Evolutionary conservation across 2,888 invertebrate genomes (phyloP), one percentile per base, ranked within the genome.

Genomic region (Gerris lacustris): DNA sequence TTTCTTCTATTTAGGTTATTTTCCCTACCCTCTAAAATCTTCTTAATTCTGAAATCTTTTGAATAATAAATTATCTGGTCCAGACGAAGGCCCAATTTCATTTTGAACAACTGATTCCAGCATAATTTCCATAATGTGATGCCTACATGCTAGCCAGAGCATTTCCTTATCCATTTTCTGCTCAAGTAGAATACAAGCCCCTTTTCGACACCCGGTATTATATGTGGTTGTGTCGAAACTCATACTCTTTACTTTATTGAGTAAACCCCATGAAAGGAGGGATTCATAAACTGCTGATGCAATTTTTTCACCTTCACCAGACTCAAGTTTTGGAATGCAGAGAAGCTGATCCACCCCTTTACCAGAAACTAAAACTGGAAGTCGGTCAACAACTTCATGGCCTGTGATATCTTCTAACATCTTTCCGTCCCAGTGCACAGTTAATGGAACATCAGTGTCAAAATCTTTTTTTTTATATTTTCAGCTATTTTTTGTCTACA

Each of bases 31-130:
- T n/a, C n/a, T n/a, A n/a, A n/a, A n/a, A n/a, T n/a, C n/a, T n/a
- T n/a, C n/a, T n/a, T n/a, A n/a, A n/a, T 43, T 62, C 63, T 55
- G 6, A 69, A 69, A 69, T 63, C n/a, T 62, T 69, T 69, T 64
- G 66, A 69, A 71, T 63, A 68, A n/a, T 43, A 11, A 45, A 18
- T 44, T 69, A 44, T 67, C 67, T 45, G 44, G 69, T 9, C 69
- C 71, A 69, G 69, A 66, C 9, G 64, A 47, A 47, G 63, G 31
- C 47, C 45, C 68, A 68, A 44, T 47, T 44, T 45, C 15, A 43
- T 18, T 7, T 18, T 11, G 43, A 63, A 62, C n/a, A 15, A 62
- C n/a, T 55, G n/a, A 7, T 44, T 69, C 69, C 18, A 63, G 43
- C 31, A 15, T 62, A 69, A 62, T n/a, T 63, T 55, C 63, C 18